These are phyloP conservation scores for Aphelocoma coerulescens DNA, from an alignment of 2,113 vertebrate genomes.

Conservation along the genomic window DNA sequence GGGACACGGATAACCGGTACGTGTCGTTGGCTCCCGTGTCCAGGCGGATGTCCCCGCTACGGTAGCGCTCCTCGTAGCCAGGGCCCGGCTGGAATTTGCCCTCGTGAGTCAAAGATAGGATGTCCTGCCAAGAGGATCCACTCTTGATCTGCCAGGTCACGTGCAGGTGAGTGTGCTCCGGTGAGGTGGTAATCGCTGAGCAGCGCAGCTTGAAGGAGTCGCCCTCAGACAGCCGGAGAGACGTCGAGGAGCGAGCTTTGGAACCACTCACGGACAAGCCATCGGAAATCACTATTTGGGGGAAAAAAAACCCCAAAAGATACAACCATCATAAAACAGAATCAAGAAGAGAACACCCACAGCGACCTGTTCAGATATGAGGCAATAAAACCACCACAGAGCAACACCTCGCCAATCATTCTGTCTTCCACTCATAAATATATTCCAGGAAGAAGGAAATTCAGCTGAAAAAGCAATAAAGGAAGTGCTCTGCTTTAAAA, in stretches of 20 bases:
- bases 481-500: neutral
- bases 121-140: slow-evolving; percentile 9
- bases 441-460: neutral
- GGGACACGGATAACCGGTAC: slow-evolving; percentile 78
- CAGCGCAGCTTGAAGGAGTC: slow-evolving; percentile 84
- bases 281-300: slow-evolving; percentile 79
- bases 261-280: slow-evolving; percentile 76
- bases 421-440: neutral
- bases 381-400: neutral
- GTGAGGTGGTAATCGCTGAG: slow-evolving; percentile 67
- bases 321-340: neutral
- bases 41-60: slow-evolving; percentile 77
- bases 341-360: neutral
- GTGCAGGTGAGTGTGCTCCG: slow-evolving; percentile 83
- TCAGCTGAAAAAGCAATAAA: neutral
- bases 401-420: neutral
- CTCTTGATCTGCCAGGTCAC: slow-evolving; percentile 83
- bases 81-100: slow-evolving; percentile 71
- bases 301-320: neutral
- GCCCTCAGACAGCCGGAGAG: slow-evolving; percentile 76
- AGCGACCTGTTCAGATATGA: neutral
- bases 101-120: slow-evolving; percentile 83
- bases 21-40: slow-evolving; percentile 74
- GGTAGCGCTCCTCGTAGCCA: slow-evolving; percentile 76
- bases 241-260: neutral